phyloP scores from a whole-genome alignment of 2,113 vertebrate species.

The Psammodynastes pulverulentus region DNA sequence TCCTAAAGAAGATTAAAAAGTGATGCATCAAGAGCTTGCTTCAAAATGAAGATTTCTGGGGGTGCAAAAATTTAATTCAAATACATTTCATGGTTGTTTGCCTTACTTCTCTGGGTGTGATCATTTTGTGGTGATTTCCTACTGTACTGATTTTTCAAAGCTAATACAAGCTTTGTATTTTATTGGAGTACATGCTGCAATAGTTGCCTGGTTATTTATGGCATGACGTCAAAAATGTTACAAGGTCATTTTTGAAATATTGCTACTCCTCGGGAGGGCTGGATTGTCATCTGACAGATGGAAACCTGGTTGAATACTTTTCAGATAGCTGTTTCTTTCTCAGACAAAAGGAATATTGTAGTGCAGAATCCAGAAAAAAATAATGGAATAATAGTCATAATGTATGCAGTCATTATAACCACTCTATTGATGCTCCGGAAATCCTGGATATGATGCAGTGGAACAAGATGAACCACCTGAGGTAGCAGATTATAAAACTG shows the following conservation, averaged over 20 bases:
- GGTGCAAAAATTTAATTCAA: background rate
- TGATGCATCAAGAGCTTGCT: background rate
- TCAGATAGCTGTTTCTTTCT: background rate
- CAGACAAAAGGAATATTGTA: background rate
- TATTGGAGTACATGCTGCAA: background rate
- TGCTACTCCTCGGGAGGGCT: background rate
- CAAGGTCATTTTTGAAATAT: slow-evolving; percentile 3
- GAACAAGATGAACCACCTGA: slow-evolving; percentile 26
- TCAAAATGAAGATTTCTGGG: background rate
- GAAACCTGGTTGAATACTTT: background rate
- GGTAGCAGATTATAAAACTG: slow-evolving; percentile 15
- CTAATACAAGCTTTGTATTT: background rate
- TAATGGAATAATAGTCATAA: background rate
- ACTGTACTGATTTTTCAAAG: background rate
- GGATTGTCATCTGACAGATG: background rate
- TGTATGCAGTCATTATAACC: slow-evolving; percentile 10
- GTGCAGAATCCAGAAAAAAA: slow-evolving; percentile 28
- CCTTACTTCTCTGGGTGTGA: background rate
- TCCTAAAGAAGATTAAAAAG: background rate
- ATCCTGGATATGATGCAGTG: slow-evolving; percentile 28
- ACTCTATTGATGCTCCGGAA: slow-evolving; percentile 7
- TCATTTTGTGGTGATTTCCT: background rate
- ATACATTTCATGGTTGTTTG: background rate
- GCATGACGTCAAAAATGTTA: background rate
- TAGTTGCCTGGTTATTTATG: background rate